Evolutionary conservation across 92 coral and sea anemone species (phyloP).

Genomic region (Zoanthus sociatus): DNA sequence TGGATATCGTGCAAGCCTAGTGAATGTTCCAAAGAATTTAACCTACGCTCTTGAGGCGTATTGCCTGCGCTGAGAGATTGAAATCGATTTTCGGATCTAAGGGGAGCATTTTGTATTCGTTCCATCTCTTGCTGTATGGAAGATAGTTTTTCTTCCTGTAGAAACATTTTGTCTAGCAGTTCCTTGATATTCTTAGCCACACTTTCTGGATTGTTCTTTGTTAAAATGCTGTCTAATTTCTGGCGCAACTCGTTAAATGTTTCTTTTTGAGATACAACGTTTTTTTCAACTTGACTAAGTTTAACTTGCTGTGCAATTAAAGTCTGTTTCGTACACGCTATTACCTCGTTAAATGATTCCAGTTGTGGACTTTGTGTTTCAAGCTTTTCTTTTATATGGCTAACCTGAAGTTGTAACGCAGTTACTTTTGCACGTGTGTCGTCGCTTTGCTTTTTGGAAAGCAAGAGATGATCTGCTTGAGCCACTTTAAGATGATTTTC

Average conservation of each 20-base stretch:
- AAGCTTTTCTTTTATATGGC: conserved; percentile 40
- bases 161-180: conserved; percentile 37
- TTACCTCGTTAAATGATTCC: conserved; percentile 61
- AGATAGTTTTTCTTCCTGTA: conserved; percentile 55
- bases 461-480: conserved; percentile 63
- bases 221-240: conserved; percentile 7
- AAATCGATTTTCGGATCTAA: conserved; percentile 2
- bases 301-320: conserved; percentile 73
- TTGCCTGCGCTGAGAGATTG: not conserved
- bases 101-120: not conserved
- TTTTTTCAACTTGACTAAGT: conserved; percentile 67
- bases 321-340: conserved; percentile 67
- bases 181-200: conserved; percentile 15
- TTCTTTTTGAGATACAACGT: conserved; percentile 54
- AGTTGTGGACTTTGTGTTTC: conserved; percentile 51
- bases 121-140: conserved; percentile 10
- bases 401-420: conserved; percentile 47
- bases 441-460: conserved; percentile 53
- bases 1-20: conserved; percentile 77
- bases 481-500: conserved; percentile 62
- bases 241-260: conserved; percentile 51
- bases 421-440: conserved; percentile 28
- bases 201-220: conserved; percentile 9
- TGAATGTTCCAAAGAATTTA: conserved; percentile 71
- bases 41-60: conserved; percentile 54